Percentiles rank a stretch among this genome's conserved stretches.
Evolutionary conservation across 2,113 vertebrate species (phyloP).

Genomic region (Trichechus manatus): DNA sequence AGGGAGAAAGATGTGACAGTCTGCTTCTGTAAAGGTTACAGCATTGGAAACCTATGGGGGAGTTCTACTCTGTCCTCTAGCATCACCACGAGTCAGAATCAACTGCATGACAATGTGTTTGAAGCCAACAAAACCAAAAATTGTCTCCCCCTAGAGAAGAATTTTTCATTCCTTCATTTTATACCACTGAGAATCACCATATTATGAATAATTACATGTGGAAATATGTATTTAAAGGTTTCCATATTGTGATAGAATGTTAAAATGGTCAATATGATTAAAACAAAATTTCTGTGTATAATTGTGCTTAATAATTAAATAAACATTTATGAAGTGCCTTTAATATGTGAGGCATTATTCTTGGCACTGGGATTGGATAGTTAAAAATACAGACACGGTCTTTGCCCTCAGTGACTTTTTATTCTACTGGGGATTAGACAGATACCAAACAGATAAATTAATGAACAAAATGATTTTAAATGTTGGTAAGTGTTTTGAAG

Average conservation of each 20-base stretch:
- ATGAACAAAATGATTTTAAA: background rate
- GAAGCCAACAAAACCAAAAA: background rate
- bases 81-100: background rate
- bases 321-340: background rate
- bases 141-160: accelerated
- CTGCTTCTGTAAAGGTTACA: too few relatives aligned
- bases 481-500: background rate
- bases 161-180: constrained; percentile 14
- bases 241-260: background rate
- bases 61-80: background rate
- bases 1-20: too few relatives aligned
- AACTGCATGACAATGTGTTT: background rate
- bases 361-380: background rate
- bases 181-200: background rate
- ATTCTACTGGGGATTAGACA: background rate
- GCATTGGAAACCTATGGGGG: background rate
- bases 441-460: background rate
- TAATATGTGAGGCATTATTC: background rate
- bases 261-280: background rate
- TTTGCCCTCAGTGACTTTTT: background rate
- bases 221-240: background rate
- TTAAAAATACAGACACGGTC: background rate
- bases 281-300: background rate
- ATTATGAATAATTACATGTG: background rate
- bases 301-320: constrained; percentile 2